Conservation (phyloP, 2,888 invertebrate species). For the Desoria tigrina region DNA sequence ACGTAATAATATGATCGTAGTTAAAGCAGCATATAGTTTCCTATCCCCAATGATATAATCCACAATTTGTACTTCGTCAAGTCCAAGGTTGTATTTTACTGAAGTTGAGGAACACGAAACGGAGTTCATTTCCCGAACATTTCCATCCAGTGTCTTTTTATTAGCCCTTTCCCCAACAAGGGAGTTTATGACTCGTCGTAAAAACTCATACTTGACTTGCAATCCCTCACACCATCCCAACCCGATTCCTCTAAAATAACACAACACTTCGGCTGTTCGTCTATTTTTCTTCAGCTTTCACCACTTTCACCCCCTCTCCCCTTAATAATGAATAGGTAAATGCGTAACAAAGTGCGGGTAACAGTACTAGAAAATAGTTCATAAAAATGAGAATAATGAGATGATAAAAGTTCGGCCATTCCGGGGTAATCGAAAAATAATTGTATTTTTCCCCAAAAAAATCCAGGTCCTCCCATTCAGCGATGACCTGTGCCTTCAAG, state of each 20-base stretch:
- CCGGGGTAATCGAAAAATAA: too few species aligned
- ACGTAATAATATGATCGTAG: too few species aligned
- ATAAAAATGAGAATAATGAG: too few species aligned
- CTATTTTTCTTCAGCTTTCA: slow-evolving; percentile 7
- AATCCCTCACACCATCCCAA: not conserved
- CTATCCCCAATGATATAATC: too few species aligned
- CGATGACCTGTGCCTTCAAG: slow-evolving; percentile 91
- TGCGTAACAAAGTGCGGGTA: not conserved
- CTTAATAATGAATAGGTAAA: not conserved
- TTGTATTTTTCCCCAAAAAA: too few species aligned
- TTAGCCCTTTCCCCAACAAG: slow-evolving; percentile 13
- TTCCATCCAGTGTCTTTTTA: too few species aligned
- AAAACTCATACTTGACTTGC: slow-evolving; percentile 8
- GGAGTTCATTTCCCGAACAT: slow-evolving; percentile 14
- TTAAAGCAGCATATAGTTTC: too few species aligned
- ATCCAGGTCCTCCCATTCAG: slow-evolving; percentile 91
- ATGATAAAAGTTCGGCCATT: too few species aligned
- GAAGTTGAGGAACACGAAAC: not conserved
- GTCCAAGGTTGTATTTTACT: too few species aligned
- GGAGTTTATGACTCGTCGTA: slow-evolving; percentile 19
- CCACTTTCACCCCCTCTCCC: not conserved
- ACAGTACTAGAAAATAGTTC: too few species aligned
- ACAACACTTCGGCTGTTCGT: not conserved
- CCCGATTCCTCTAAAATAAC: not conserved
- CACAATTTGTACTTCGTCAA: too few species aligned